Percentiles rank a stretch among this genome's conserved stretches.
These are phyloP conservation scores for Ceryle rudis DNA, from an alignment of 2,797 vertebrate genomes.

Conservation along the genomic window DNA sequence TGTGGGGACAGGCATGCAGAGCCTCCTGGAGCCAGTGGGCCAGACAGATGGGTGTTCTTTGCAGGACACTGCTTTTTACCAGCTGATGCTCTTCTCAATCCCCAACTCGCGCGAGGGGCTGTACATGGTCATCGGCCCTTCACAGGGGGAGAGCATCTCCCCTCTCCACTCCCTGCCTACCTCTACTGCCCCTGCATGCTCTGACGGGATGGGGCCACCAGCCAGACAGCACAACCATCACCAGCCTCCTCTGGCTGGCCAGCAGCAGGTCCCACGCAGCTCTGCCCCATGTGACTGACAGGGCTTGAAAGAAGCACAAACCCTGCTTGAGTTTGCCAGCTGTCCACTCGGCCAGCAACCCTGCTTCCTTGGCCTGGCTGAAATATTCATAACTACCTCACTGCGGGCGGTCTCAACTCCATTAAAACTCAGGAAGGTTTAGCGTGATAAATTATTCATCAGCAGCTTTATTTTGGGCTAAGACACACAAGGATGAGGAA, in stretches of 20 bases:
- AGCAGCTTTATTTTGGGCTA: constrained; percentile 47
- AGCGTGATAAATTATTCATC: constrained; percentile 52
- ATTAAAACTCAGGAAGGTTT: constrained; percentile 61
- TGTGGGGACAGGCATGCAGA: background rate
- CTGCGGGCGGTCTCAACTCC: background rate
- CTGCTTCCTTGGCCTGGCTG: background rate
- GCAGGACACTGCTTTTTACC: background rate
- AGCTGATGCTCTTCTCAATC: background rate
- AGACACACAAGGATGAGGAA: constrained; percentile 5
- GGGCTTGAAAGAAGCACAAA: background rate
- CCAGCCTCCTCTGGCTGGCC: background rate
- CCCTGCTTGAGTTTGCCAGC: background rate
- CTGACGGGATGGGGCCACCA: background rate
- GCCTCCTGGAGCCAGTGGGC: background rate
- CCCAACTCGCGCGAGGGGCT: background rate
- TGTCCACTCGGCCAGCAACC: background rate
- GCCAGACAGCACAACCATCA: background rate
- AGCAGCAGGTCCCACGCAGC: background rate
- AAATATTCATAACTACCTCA: constrained; percentile 53
- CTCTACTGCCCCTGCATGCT: background rate
- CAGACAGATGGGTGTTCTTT: background rate
- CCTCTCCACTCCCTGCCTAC: background rate
- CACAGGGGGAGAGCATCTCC: background rate
- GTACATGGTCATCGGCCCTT: background rate
- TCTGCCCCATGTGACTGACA: background rate